Base-by-base conservation (phyloP, 2,797 vertebrate species). In the Anomalospiza imberbis region DNA sequence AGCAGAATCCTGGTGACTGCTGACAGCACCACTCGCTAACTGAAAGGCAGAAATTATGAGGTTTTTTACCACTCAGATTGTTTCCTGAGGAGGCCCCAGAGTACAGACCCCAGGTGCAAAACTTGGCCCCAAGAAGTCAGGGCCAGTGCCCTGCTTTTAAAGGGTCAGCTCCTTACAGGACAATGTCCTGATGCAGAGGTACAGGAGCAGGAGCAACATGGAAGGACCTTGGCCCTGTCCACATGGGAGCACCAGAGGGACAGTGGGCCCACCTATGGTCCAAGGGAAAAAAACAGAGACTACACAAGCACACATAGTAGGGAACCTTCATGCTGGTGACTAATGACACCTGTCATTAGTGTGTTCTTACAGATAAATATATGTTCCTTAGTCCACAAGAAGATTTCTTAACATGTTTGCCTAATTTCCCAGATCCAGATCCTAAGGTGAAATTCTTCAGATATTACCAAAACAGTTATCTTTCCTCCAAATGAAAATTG, bases 261-360 rank as follows among this genome's bases (percentile, higher is more conserved):
- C 7, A 9, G 3, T 11, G n/a, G 4, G 3, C 22, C 26, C 34
- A 32, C 7, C 20, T 12, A 0, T 5, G 4, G 10, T 32, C 15
- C 6, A 44, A 40, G 12, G 19, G 17, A 9, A 70, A 74, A 85
- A 48, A 70, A 9, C 28, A 81, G 40, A 78, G 12, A 24, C 34
- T 34, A 28, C 12, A 13, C 13, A 55, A 42, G 25, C 16, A 29
- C 17, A 16, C 4, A 10, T 3, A 20, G 14, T 3, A 17, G 7
- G 8, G 13, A 28, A 36, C 5, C 25, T 50, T 63, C 34, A 34
- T 17, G 42, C 7, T 68, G 28, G 12, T 32, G 9, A 60, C 17
- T 13, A n/a, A n/a, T n/a, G n/a, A n/a, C n/a, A n/a, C 8, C 16
- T 16, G 60, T 38, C 34, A 44, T 42, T 44, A 9, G 3, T n/a